Conservation (phyloP, 35 echinoderm and acorn worm species). For the Ophiothrix spiculata region DNA sequence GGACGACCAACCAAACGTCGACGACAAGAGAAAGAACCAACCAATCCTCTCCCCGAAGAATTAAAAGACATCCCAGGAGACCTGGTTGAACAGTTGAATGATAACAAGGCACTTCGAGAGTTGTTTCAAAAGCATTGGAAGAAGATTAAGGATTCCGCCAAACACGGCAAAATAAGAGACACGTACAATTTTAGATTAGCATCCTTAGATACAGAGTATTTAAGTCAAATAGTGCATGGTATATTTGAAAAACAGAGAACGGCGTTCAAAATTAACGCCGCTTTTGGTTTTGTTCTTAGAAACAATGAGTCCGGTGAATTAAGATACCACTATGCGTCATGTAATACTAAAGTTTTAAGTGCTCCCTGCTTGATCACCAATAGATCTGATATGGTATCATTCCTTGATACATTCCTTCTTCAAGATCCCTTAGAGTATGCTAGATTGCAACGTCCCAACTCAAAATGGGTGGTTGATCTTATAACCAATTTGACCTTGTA, state of each 20-base stretch:
- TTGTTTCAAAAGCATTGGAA: not conserved
- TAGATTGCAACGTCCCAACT: constrained; percentile 20
- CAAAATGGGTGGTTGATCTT: constrained; percentile 30
- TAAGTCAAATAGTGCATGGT: not conserved
- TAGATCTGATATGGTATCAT: not conserved
- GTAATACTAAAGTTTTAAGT: constrained; percentile 13
- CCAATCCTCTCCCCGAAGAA: not conserved
- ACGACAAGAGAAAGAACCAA: not conserved
- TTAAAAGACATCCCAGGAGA: not conserved
- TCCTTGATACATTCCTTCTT: not conserved
- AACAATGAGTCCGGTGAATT: not conserved
- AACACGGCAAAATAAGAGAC: constrained; percentile 1
- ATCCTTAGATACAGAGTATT: not conserved
- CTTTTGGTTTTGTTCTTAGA: not conserved
- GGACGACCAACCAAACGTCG: not conserved
- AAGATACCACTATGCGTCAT: not conserved
- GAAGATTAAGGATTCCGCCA: not conserved
- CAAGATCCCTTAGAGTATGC: constrained; percentile 38
- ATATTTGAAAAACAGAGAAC: not conserved
- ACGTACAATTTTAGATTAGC: constrained; percentile 8
- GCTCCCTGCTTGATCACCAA: constrained; percentile 22
- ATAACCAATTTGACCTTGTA: constrained; percentile 32
- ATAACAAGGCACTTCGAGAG: not conserved
- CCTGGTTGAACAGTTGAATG: not conserved
- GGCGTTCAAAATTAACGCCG: not conserved